Percentiles rank a stretch among this genome's conserved stretches.
These are phyloP conservation scores for Ambastaia sidthimunki DNA, from an alignment of 2,797 vertebrate species.

Conservation along the genomic window DNA sequence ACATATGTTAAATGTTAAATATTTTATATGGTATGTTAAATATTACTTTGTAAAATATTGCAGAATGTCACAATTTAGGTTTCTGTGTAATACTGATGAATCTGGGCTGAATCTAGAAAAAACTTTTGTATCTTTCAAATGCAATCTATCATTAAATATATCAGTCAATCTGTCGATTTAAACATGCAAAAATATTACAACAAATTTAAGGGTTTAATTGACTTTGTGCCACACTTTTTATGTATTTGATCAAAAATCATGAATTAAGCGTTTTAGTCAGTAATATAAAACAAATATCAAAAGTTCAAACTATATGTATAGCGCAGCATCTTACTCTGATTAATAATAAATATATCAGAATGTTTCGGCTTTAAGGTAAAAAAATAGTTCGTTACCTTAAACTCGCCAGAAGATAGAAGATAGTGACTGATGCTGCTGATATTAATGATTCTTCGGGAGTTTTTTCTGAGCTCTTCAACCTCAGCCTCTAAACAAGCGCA, in stretches of 20 bases:
- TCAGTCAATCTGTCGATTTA: too few species aligned
- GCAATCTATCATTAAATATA: too few species aligned
- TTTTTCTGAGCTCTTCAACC: neutral
- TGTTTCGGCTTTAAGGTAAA: neutral
- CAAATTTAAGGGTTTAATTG: too few species aligned
- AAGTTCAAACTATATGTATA: neutral
- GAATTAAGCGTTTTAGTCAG: too few species aligned
- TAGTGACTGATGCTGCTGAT: neutral
- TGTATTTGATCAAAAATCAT: neutral
- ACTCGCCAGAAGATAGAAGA: constrained; percentile 3
- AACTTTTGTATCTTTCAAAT: too few species aligned
- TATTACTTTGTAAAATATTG: neutral
- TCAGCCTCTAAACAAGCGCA: neutral
- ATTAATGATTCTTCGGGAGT: neutral
- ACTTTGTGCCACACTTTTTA: too few species aligned
- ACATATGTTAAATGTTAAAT: neutral
- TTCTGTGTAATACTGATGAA: neutral
- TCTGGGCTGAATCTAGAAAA: too few species aligned
- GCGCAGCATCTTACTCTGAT: neutral
- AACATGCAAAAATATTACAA: too few species aligned
- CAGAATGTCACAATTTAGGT: neutral
- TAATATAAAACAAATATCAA: neutral
- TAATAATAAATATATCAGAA: neutral
- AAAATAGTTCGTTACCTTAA: neutral
- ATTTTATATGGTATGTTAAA: neutral